Conservation (phyloP, 2,888 invertebrate species). For the Hydraecia micacea region DNA sequence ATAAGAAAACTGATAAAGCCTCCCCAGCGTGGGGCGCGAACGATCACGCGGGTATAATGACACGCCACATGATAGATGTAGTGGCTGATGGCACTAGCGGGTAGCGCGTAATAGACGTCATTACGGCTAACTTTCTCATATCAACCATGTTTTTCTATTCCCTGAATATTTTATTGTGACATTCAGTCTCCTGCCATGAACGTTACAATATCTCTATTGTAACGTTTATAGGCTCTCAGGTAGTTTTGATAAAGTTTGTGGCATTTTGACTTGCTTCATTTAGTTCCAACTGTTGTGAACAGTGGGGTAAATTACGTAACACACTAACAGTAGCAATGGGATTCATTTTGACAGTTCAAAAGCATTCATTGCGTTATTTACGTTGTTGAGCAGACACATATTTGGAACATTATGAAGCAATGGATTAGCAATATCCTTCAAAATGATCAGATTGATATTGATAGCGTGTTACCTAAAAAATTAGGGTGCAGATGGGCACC, state of each 20-base stretch:
- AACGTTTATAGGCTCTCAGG: neutral
- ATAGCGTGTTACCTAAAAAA: neutral
- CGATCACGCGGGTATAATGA: slow-evolving; percentile 51
- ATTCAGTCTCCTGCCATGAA: neutral
- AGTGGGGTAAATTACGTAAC: neutral
- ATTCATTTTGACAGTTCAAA: neutral
- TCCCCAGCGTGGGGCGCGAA: slow-evolving; percentile 37
- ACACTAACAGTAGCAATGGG: neutral
- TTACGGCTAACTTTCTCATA: slow-evolving; percentile 54
- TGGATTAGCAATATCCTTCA: neutral
- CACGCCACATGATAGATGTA: slow-evolving; percentile 58
- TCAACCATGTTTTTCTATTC: slow-evolving; percentile 43
- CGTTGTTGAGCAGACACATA: neutral
- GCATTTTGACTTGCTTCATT: neutral
- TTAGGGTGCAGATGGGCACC: neutral
- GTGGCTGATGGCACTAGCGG: slow-evolving; percentile 55
- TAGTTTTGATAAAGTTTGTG: slow-evolving; percentile 1
- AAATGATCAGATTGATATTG: neutral
- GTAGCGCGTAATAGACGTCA: slow-evolving; percentile 55
- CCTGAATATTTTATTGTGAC: slow-evolving; percentile 51
- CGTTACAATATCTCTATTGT: neutral
- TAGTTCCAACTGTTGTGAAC: neutral
- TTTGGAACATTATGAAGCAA: neutral
- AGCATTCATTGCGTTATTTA: neutral
- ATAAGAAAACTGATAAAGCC: slow-evolving; percentile 49